These are phyloP conservation scores for Phaethon lepturus DNA, from an alignment of 2,113 vertebrate genomes.

Conservation along the genomic window DNA sequence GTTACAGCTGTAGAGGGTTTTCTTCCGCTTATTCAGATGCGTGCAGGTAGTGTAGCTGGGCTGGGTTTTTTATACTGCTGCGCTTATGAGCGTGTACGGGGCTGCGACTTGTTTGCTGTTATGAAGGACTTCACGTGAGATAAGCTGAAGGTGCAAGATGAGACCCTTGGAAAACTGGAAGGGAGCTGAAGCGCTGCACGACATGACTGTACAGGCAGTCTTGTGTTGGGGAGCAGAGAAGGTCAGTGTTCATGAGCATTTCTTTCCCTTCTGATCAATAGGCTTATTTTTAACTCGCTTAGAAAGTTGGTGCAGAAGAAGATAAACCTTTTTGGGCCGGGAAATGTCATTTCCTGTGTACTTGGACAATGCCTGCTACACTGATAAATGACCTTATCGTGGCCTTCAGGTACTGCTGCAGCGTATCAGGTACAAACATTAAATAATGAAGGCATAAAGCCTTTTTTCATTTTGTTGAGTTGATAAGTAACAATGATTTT, in stretches of 20 bases:
- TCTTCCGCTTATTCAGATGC: fast-evolving
- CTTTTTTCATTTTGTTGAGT: neutral
- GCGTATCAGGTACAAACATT: neutral
- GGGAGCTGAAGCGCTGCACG: neutral
- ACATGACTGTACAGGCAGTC: neutral
- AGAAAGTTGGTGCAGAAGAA: conserved; percentile 7
- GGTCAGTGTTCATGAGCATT: neutral
- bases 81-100: fast-evolving
- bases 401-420: neutral
- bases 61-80: neutral
- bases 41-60: neutral
- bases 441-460: neutral
- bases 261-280: conserved; percentile 28
- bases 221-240: neutral
- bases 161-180: neutral
- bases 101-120: neutral
- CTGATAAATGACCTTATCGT: neutral
- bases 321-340: neutral
- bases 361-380: neutral
- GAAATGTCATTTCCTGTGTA: neutral
- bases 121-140: neutral
- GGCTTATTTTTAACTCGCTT: conserved; percentile 19
- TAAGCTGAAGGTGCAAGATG: fast-evolving
- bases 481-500: neutral
- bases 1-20: neutral